Base-by-base conservation (phyloP, 2,888 invertebrate species). In the Pristionchus entomophagus region DNA sequence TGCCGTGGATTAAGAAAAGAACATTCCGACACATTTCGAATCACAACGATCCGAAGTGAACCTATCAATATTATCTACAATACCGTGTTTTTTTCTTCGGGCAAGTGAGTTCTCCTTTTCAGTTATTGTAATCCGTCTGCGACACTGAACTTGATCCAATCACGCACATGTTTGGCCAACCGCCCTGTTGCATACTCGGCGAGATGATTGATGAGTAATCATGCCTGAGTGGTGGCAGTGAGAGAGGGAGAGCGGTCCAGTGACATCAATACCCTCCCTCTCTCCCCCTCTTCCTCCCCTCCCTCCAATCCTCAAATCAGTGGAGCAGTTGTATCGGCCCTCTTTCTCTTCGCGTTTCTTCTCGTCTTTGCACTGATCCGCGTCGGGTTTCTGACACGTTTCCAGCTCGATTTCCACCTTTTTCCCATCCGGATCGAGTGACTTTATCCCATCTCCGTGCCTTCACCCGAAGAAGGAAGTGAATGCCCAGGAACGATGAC, bases 401-500 rank as follows among this genome's bases (percentile, higher is more conserved):
- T 73, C n/a, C 41, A 26, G 22, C n/a, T 73, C 73, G 19, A 14
- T 73, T 73, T 45, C n/a, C 22, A 41, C 73, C n/a, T n/a, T n/a
- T n/a, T 45, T 73, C 73, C 12, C 41, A n/a, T 22, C 4, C 10
- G 73, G 41, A 73, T 73, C 8, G 26, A 73, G 73, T 73, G 38
- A 45, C 73, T 22, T n/a, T 38, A 35, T 73, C 41, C 14, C 6
- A 32, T 69, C 26, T 26, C 41, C 12, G 12, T 38, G 14, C n/a
- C n/a, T n/a, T n/a, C n/a, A n/a, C n/a, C n/a, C n/a, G n/a, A n/a
- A n/a, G n/a, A n/a, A n/a, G n/a, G 29, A n/a, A 45, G 45, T 82
- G 38, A 38, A 82, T 82, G 82, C 82, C 56, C 82, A 53, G 82
- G 19, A 82, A 82, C 82, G 82, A 82, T 59, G 82, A 82, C 22